Base-by-base conservation (phyloP, 2,113 vertebrate species). In the Chaetura pelagica region DNA sequence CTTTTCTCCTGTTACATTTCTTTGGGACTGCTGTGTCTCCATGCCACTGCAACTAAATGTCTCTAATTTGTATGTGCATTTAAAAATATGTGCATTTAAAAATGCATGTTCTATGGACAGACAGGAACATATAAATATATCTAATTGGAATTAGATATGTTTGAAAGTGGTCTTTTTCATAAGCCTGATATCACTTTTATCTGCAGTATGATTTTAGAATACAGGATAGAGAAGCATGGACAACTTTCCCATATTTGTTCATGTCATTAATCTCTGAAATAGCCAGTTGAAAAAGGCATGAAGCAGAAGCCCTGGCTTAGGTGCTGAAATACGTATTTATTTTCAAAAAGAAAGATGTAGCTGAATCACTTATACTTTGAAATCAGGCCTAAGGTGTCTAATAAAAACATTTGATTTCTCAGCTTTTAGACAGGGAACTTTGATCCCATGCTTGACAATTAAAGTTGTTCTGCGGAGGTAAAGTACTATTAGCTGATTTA, bases 381-480 rank as follows among this genome's bases (percentile, higher is more conserved):
- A 95, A 96, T 96, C 63, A 90, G 62, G 44, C 79, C 83, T 82
- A 86, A 78, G 32, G 71, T 96, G n/a, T 84, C 42, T 69, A 52
- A 91, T 35, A 73, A 80, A 91, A 95, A 54, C 14, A 17, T 42
- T 48, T 68, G 46, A 32, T 66, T 94, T 49, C 58, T 90, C 10
- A 22, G 44, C 34, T 94, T 96, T 89, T 58, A 71, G n/a, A 40
- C 34, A 55, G 54, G 68, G 12, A 66, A 76, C 89, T 97, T 97
- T 92, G 92, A 95, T 97, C 92, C 89, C 17, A 11, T 67, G 24
- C 51, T 90, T 97, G 94, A 80, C 77, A 83, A 83, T 30, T 75
- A 76, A 73, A 58, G 92, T 78, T 68, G 16, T 13, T 94, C 20
- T 58, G 12, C 48, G 15, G 73, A 87, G 66, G 55, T 93, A 59